Evolutionary conservation across 1,140 invertebrate genomes (phyloP).

Genomic region (Rhagoletis pomonella): DNA sequence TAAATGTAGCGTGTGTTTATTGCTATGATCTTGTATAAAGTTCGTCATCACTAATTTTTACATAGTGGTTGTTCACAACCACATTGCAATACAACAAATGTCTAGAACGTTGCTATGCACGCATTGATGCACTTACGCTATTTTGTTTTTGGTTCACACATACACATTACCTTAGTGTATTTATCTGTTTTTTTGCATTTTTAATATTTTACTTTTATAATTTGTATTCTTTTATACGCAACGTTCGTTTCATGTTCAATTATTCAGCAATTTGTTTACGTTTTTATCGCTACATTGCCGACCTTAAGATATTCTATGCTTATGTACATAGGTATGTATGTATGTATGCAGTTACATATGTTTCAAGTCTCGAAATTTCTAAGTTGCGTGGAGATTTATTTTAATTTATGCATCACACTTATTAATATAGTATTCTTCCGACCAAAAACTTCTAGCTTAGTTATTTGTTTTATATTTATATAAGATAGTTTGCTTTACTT

Average conservation of each 20-base stretch:
- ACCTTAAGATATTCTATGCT: background rate
- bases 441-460: background rate
- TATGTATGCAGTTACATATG: background rate
- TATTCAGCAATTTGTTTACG: background rate
- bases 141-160: background rate
- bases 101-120: no score
- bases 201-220: no score
- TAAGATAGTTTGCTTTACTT: slow-evolving; percentile 17
- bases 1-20: no score
- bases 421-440: background rate
- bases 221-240: background rate
- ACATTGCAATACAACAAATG: no score
- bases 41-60: no score
- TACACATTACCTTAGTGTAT: background rate
- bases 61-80: no score
- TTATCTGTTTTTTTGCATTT: background rate
- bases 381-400: background rate
- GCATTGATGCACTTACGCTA: background rate
- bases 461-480: background rate
- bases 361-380: background rate
- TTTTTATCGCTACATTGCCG: background rate
- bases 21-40: no score
- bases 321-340: background rate
- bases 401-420: background rate
- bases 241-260: background rate